Evolutionary conservation across 1,140 invertebrate species (phyloP), one percentile per base, ranked within the genome.

Genomic region (Cardiocondyla obscurior): DNA sequence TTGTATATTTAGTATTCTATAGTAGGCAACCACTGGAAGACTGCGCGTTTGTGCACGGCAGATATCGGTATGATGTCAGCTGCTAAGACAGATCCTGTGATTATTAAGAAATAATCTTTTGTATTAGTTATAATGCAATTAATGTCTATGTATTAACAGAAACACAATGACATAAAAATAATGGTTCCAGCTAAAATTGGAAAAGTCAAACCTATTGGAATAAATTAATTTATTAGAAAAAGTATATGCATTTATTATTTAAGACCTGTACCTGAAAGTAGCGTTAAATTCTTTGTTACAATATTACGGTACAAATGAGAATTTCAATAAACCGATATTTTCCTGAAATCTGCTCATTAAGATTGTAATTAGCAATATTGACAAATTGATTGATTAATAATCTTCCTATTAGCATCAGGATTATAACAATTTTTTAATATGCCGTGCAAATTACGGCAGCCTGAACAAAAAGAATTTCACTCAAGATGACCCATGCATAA

Each of bases 21-120:
- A 90, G 91, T 91, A 90, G 90, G 84, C 84, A 94, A 94, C 92
- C 92, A 92, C 91, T 92, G 90, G 93, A 91, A 92, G 93, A 88
- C 92, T 91, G 92, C 91, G 92, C 90, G 89, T 91, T 90, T 93
- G 91, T 92, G 90, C 93, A 93, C 91, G 89, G 89, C 92, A 91
- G 90, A 92, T 91, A 92, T 93, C 86, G 92, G 90, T 91, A 91
- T 92, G 93, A 93, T 92, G 93, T 93, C 93, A 90, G 93, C 93
- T 93, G 93, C 93, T 91, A 93, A 89, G 91, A 92, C 91, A 93
- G 93, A 93, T 91, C 93, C 93, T 94, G 93, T 93, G 93, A 94
- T 94, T 94, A 93, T 94, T 93, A 94, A 88, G 87, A 91, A 93
- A 93, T 77, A 93, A 91, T 93, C 91, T 91, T 91, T 91, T 91